Evolutionary conservation across 2,113 vertebrate genomes (phyloP), one percentile per base, ranked within the genome.

Genomic region (Callopanchax toddi): DNA sequence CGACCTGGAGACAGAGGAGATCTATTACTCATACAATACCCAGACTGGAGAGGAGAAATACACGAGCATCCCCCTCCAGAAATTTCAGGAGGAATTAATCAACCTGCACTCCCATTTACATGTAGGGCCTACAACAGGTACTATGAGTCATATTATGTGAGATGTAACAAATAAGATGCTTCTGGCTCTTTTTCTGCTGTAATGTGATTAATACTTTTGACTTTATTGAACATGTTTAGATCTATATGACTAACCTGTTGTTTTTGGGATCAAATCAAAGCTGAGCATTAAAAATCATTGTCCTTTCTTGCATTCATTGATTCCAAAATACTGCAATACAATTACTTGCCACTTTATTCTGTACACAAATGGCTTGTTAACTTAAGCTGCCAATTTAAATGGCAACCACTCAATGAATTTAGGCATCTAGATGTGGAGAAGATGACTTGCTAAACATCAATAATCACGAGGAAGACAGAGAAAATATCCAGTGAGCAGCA

Each of bases 101-200:
- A 85, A 84, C 67, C 85, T 94, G 48, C 87, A 91, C 53, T 94
- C 94, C 67, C 92, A 91, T 32, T 90, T 95, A 92, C 80, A 94
- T 93, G 86, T 94, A 90, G n/a, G n/a, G n/a, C n/a, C 69, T 94
- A 91, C 46, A 87, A 91, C 7, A 91, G 92, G 29, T 92, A 89
- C 66, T 89, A 84, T 61, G 84, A 91, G n/a, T 79, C 82, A 42
- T 91, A 90, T 56, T 79, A 64, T 75, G 71, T 92, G 18, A 87
- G 34, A 78, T 91, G 91, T 53, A 69, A 88, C 58, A 62, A 55
- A 44, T 18, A 67, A 11, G n/a, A n/a, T 84, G 46, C 76, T 51
- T 16, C 11, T 16, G n/a, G 36, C 10, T 25, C 18, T 37, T 5
- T 45, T 18, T 57, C 12, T 15, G 21, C n/a, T 0, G 45, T 71